Percentiles rank a stretch among this genome's conserved stretches.
phyloP scores from a whole-genome alignment of 1,140 invertebrate species.

The Aphaenogaster rudis region DNA sequence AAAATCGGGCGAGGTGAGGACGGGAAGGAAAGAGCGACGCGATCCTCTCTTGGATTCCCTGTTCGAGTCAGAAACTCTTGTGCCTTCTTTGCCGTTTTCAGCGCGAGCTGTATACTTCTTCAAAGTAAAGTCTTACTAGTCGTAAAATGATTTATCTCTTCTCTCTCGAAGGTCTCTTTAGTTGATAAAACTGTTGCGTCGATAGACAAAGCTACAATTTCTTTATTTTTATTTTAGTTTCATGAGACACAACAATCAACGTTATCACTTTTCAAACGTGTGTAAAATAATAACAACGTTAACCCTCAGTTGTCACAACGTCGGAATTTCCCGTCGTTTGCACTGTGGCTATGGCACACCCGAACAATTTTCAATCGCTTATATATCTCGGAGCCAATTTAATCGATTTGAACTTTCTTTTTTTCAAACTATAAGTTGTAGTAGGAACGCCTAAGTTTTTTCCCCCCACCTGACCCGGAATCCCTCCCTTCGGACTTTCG shows the following conservation, averaged over 20 bases:
- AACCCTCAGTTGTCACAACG: too few species aligned
- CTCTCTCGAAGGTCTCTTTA: not conserved
- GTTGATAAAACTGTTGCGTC: not conserved
- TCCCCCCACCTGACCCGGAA: too few species aligned
- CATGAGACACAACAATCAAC: not conserved
- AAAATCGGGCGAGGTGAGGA: not conserved
- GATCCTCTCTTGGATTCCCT: slow-evolving; percentile 22
- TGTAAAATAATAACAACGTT: not conserved
- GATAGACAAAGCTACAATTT: not conserved
- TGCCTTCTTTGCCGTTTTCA: not conserved
- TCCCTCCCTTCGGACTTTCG: too few species aligned
- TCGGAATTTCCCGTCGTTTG: too few species aligned
- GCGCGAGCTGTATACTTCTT: not conserved
- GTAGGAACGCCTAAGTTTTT: too few species aligned
- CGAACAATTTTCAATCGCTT: too few species aligned
- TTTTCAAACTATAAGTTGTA: too few species aligned
- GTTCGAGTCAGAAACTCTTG: slow-evolving; percentile 18
- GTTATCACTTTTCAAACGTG: not conserved
- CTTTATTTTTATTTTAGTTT: not conserved
- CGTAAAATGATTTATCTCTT: slow-evolving; percentile 40
- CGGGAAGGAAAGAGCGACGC: slow-evolving; percentile 13
- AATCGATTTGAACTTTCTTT: too few species aligned
- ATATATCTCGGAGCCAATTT: too few species aligned
- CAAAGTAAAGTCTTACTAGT: slow-evolving; percentile 17
- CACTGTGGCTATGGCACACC: too few species aligned